Evolutionary conservation across 2,888 invertebrate species (phyloP), one percentile per base, ranked within the genome.

Genomic region (Ditylenchus weischeri): DNA sequence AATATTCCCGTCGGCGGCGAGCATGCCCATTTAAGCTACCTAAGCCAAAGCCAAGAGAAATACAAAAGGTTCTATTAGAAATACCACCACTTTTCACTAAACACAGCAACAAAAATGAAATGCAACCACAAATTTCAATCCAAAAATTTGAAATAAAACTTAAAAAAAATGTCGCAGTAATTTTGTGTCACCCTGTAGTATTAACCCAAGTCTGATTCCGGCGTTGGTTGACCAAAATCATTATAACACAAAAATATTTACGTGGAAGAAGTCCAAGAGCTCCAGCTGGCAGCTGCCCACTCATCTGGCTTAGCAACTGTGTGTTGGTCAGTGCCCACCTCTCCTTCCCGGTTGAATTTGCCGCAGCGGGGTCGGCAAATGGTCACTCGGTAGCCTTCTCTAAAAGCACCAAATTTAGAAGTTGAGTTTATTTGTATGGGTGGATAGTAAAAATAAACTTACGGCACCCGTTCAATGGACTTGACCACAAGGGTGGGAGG

Each of bases 401-500:
- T 81, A 68, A 66, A 81, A 43, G 29, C 29, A 29, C 2, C 38
- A 59, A 10, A 59, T 35, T 35, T 35, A 1, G 18, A 36, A 23
- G 19, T 43, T 43, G 29, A 29, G 29, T 43, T 43, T 23, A 21
- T 21, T 8, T 11, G 11, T 23, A 23, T 36, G 11, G 47, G 47
- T 58, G 47, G 29, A 8, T n/a, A 7, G 23, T 38, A 58, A 15
- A 49, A 57, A n/a, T n/a, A 67, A 29, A 72, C 78, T 75, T 62
- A 81, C 81, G 76, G 69, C 57, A 78, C 70, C 38, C 81, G 69
- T 68, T 82, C 79, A 66, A 81, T 81, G 66, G 79, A 79, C 63
- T 81, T 82, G 62, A 81, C 81, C 43, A 81, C 75, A 49, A 81
- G 73, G 15, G 78, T 78, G 15, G 81, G 81, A 23, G 81, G 81